Evolutionary conservation across 2,113 vertebrate species (phyloP).

Genomic region (Hyperopisus bebe): DNA sequence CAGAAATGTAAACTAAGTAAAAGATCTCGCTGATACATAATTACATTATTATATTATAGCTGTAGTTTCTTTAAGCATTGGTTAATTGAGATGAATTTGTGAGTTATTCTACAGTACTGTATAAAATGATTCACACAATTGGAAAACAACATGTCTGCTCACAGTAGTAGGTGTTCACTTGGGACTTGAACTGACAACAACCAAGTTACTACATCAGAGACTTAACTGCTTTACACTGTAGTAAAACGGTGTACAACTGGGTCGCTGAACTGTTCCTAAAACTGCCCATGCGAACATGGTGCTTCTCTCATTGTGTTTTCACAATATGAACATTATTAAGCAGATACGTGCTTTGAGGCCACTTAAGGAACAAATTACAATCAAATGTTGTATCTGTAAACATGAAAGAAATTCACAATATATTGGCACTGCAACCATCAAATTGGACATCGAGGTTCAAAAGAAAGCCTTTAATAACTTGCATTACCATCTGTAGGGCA

Average conservation of each 20-base stretch:
- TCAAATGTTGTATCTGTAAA: not conserved
- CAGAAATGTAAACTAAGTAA: slow-evolving; percentile 35
- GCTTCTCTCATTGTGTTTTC: not conserved
- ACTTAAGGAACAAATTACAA: not conserved
- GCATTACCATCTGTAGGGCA: not conserved
- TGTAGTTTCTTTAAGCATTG: not conserved
- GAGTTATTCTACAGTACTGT: not conserved
- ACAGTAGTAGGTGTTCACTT: not conserved
- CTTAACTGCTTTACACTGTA: not conserved
- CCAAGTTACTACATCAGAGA: not conserved
- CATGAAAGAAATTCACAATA: not conserved
- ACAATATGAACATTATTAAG: not conserved
- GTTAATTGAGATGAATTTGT: not conserved
- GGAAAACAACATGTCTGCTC: not conserved
- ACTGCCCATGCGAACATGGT: not conserved
- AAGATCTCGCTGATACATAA: not conserved
- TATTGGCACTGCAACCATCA: not conserved
- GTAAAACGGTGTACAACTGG: not conserved
- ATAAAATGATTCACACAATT: not conserved
- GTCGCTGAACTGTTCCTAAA: not conserved
- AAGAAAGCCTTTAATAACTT: not conserved
- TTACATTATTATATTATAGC: not conserved
- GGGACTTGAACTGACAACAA: not conserved
- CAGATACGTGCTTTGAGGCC: not conserved
- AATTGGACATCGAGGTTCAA: not conserved